Conservation (phyloP, 2,888 invertebrate species). For the Gymnocheta viridis region DNA sequence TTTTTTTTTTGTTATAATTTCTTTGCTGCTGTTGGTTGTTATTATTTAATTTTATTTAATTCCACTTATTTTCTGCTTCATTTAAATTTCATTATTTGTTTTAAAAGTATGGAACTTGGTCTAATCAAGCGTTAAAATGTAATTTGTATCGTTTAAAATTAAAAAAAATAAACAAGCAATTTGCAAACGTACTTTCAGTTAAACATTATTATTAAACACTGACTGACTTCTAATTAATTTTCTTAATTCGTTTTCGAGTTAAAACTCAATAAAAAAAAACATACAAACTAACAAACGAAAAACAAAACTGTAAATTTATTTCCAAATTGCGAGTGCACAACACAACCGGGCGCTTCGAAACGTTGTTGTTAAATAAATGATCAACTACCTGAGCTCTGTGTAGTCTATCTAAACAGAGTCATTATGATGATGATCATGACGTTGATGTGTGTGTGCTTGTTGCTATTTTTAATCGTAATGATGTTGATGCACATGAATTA, state of each 20-base stretch:
- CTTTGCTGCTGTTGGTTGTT: slow-evolving; percentile 21
- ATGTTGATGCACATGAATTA: slow-evolving; percentile 64
- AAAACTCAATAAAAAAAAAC: slow-evolving; percentile 14
- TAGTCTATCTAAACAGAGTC: slow-evolving; percentile 63
- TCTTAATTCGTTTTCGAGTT: slow-evolving; percentile 29
- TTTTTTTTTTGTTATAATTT: slow-evolving; percentile 43
- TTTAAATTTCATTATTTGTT: slow-evolving; percentile 51
- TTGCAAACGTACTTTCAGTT: slow-evolving; percentile 7
- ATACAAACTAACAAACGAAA: slow-evolving; percentile 14
- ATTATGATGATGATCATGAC: slow-evolving; percentile 46
- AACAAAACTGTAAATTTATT: slow-evolving; percentile 21
- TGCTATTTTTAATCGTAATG: slow-evolving; percentile 35
- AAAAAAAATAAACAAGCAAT: background rate
- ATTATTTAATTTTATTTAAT: slow-evolving; percentile 40
- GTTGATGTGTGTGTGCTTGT: slow-evolving; percentile 16
- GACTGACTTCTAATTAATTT: slow-evolving; percentile 11
- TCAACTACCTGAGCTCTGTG: slow-evolving; percentile 66
- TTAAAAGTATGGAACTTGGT: slow-evolving; percentile 39
- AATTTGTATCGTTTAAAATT: slow-evolving; percentile 16
- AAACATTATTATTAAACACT: background rate
- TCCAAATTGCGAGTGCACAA: slow-evolving; percentile 1
- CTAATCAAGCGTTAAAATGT: slow-evolving; percentile 9
- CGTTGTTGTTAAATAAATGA: slow-evolving; percentile 69
- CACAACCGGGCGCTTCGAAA: slow-evolving; percentile 65
- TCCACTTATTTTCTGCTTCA: slow-evolving; percentile 17